phyloP scores from a whole-genome alignment of 2,113 vertebrate species.

The Corvus moneduloides region DNA sequence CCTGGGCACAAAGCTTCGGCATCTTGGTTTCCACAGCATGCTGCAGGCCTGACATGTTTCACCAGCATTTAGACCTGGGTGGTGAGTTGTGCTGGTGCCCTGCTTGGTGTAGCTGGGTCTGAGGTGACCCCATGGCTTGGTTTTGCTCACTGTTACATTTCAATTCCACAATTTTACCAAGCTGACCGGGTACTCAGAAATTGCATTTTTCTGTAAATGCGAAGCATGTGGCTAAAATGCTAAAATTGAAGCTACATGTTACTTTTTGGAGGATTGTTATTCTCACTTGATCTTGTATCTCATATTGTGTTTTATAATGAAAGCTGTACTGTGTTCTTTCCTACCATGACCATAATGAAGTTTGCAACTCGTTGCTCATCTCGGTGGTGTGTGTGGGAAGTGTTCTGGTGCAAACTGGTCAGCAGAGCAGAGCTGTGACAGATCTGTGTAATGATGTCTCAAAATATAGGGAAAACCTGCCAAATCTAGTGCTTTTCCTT shows the following conservation, averaged over 20 bases:
- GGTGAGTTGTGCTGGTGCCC: not conserved
- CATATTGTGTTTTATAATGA: not conserved
- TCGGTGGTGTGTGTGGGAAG: not conserved
- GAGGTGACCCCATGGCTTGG: not conserved
- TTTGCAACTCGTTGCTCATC: not conserved
- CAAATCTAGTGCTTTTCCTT: not conserved
- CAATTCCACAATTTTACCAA: not conserved
- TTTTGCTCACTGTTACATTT: not conserved
- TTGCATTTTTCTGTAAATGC: not conserved
- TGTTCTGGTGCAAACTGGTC: not conserved
- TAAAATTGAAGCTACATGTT: not conserved
- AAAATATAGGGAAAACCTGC: not conserved
- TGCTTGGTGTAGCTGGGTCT: not conserved
- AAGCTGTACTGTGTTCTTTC: not conserved
- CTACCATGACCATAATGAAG: not conserved
- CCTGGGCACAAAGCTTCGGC: not conserved
- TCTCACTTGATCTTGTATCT: not conserved
- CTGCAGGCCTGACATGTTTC: not conserved
- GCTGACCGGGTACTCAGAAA: not conserved
- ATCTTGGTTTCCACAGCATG: not conserved
- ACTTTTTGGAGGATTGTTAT: not conserved
- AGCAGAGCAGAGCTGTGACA: not conserved
- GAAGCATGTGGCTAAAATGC: not conserved
- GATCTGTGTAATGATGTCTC: not conserved
- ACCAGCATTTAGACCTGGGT: not conserved